These are phyloP conservation scores for Poeciliopsis paucimaculata DNA, from an alignment of 2,797 vertebrate genomes.

Conservation along the genomic window DNA sequence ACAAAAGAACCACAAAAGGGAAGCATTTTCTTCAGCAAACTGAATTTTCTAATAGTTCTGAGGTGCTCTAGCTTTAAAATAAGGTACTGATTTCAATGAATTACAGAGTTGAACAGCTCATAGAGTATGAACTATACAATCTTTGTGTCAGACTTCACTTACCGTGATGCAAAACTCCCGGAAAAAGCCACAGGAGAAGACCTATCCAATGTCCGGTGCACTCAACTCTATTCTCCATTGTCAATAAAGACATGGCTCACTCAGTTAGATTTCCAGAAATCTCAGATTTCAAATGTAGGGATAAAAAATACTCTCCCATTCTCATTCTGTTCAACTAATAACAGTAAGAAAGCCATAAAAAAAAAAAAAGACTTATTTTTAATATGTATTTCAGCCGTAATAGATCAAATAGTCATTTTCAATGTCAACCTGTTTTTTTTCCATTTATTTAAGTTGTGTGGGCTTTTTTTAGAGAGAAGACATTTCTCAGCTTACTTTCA, in stretches of 20 bases:
- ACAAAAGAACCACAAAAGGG: too few species aligned
- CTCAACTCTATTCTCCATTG: too few species aligned
- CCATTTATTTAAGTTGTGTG: too few species aligned
- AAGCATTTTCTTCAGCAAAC: background rate
- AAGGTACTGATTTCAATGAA: background rate
- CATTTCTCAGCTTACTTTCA: background rate
- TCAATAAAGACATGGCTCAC: background rate
- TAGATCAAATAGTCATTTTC: too few species aligned
- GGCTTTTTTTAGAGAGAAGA: background rate
- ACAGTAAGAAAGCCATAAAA: background rate
- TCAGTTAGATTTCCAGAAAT: background rate
- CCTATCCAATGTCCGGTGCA: background rate
- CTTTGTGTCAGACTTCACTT: background rate
- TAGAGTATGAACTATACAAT: background rate
- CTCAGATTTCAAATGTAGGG: background rate
- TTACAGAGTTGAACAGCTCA: background rate
- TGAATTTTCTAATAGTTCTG: background rate
- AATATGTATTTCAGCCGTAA: background rate
- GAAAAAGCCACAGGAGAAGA: background rate
- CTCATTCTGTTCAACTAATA: background rate
- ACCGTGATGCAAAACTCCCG: background rate
- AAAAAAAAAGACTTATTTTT: background rate
- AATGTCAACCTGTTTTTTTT: too few species aligned
- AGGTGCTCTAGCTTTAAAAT: background rate
- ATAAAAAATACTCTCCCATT: background rate